Percentiles rank a stretch among this genome's conserved stretches.
phyloP scores from a whole-genome alignment of 2,888 invertebrate species.

The Pheosia tremula region DNA sequence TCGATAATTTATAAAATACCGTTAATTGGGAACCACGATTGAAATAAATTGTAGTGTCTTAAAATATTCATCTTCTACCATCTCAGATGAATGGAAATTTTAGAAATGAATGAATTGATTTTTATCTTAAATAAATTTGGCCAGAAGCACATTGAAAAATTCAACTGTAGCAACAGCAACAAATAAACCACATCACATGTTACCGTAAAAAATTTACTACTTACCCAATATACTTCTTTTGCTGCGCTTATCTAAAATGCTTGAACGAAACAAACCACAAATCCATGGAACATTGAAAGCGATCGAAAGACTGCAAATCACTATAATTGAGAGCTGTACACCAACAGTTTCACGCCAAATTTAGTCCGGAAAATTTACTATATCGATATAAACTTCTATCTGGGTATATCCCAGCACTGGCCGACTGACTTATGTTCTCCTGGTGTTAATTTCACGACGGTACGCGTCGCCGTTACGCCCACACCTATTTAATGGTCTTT shows the following conservation, averaged over 20 bases:
- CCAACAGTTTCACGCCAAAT: conserved; percentile 21
- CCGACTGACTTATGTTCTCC: conserved; percentile 69
- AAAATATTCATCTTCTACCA: too few relatives aligned
- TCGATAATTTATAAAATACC: conserved; percentile 20
- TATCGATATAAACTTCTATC: conserved; percentile 57
- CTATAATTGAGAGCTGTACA: conserved; percentile 8
- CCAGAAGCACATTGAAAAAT: too few relatives aligned
- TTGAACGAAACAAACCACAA: conserved; percentile 7
- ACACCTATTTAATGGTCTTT: conserved; percentile 56
- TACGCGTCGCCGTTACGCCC: conserved; percentile 51
- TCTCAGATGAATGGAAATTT: too few relatives aligned
- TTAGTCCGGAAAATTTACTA: conserved; percentile 20
- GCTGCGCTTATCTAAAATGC: background rate
- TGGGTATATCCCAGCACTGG: conserved; percentile 48
- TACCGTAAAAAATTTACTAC: too few relatives aligned
- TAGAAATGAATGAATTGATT: too few relatives aligned
- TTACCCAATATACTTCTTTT: too few relatives aligned
- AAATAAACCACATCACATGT: too few relatives aligned
- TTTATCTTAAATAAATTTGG: too few relatives aligned
- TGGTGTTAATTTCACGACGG: conserved; percentile 74
- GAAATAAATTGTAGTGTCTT: too few relatives aligned
- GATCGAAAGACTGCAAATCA: conserved; percentile 17
- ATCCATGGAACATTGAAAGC: conserved; percentile 8
- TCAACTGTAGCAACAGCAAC: too few relatives aligned
- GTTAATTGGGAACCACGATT: too few relatives aligned